Conservation (phyloP, 2,797 vertebrate genomes). For the Lagodon rhomboides region DNA sequence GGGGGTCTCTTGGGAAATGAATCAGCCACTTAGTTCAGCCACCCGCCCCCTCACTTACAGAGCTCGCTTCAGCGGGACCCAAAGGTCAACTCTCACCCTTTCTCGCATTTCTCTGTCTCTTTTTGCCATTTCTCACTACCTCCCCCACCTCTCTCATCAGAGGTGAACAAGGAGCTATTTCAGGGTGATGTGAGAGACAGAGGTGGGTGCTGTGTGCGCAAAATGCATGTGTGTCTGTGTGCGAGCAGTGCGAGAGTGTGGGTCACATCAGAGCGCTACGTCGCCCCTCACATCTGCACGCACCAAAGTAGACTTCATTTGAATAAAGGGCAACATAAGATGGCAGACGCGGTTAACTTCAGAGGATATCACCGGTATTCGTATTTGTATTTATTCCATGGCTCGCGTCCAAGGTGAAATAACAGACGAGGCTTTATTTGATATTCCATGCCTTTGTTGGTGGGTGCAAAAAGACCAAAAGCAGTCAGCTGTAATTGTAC, state of each 20-base stretch:
- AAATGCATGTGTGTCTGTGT: neutral
- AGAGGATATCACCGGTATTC: neutral
- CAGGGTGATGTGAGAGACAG: conserved; percentile 63
- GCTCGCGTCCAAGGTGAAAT: conserved; percentile 37
- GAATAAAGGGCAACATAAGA: conserved; percentile 27
- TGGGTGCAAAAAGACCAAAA: conserved; percentile 45
- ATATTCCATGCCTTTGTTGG: conserved; percentile 49
- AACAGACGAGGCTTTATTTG: conserved; percentile 42
- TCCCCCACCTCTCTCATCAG: conserved; percentile 62
- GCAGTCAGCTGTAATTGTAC: conserved; percentile 71
- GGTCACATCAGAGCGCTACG: conserved; percentile 1
- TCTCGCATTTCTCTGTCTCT: conserved; percentile 72
- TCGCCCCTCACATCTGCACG: conserved; percentile 30
- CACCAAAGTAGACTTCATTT: neutral
- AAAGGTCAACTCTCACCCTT: conserved; percentile 83
- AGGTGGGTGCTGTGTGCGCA: conserved; percentile 35
- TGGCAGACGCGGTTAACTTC: conserved; percentile 19
- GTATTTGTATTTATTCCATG: conserved; percentile 21
- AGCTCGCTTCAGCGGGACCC: conserved; percentile 72
- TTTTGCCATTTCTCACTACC: conserved; percentile 54
- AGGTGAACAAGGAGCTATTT: conserved; percentile 76
- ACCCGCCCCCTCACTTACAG: conserved; percentile 81
- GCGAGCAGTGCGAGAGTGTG: conserved; percentile 12
- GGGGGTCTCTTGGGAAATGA: conserved; percentile 78
- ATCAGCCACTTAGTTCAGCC: conserved; percentile 81